Evolutionary conservation across 2,113 vertebrate species (phyloP).

Genomic region (Vulpes lagopus): DNA sequence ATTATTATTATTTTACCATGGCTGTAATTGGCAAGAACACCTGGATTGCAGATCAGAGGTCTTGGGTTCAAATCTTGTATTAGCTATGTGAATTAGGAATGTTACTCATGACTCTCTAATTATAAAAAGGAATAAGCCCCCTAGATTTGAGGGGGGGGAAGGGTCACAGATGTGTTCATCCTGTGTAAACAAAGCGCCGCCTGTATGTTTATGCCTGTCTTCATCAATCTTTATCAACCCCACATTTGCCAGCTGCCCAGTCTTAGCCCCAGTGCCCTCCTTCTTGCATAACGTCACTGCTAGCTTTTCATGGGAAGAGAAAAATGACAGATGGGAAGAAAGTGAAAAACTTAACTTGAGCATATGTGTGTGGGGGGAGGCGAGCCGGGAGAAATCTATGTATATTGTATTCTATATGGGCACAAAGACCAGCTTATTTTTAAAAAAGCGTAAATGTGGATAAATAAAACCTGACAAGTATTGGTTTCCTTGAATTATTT

Average conservation of each 20-base stretch:
- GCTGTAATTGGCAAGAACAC: neutral
- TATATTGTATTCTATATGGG: slow-evolving; percentile 67
- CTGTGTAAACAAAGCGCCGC: neutral
- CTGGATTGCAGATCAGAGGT: neutral
- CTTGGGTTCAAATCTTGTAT: neutral
- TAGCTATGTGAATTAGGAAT: neutral
- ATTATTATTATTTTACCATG: neutral
- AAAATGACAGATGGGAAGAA: slow-evolving; percentile 74
- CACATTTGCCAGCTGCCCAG: neutral
- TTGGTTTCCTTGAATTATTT: slow-evolving; percentile 82
- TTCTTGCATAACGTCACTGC: neutral
- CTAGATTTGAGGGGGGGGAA: neutral
- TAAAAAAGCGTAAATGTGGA: slow-evolving; percentile 73
- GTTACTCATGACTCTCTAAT: neutral
- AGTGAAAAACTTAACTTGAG: slow-evolving; percentile 67
- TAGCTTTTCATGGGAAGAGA: slow-evolving; percentile 53
- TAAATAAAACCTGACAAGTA: slow-evolving; percentile 83
- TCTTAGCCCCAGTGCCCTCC: neutral
- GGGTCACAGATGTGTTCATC: neutral
- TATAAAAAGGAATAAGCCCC: neutral
- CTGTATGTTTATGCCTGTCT: neutral
- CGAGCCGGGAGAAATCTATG: slow-evolving; percentile 41
- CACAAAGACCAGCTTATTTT: slow-evolving; percentile 78
- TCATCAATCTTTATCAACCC: neutral
- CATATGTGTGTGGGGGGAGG: slow-evolving; percentile 67